Evolutionary conservation across 2,113 vertebrate species (phyloP).

Genomic region (Pampusana beccarii): DNA sequence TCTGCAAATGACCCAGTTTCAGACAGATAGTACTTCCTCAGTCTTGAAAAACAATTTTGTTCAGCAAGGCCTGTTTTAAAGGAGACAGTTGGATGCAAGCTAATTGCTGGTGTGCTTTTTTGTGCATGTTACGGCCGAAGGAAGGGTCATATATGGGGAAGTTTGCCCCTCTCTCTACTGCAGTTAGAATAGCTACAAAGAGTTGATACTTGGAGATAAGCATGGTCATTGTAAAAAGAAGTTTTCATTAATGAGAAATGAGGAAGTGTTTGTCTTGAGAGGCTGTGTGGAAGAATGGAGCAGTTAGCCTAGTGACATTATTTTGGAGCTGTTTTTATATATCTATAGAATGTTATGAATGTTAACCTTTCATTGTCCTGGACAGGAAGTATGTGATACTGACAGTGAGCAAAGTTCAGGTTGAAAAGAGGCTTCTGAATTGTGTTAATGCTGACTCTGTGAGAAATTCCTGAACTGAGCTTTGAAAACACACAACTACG

Average conservation of each 20-base stretch:
- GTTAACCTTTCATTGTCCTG: constrained; percentile 30
- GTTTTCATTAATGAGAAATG: not conserved
- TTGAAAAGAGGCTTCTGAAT: not conserved
- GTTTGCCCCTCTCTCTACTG: not conserved
- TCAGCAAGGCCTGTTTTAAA: not conserved
- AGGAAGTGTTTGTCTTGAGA: not conserved
- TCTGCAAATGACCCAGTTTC: not conserved
- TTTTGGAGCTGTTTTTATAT: not conserved
- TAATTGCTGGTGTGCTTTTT: not conserved
- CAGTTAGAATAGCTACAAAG: not conserved
- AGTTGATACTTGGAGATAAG: not conserved
- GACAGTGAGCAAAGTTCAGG: constrained; percentile 31
- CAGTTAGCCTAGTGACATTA: not conserved
- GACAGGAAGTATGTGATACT: not conserved
- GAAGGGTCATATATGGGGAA: not conserved
- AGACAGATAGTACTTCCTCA: not conserved
- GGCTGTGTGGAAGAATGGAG: not conserved
- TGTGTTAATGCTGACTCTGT: constrained; percentile 17
- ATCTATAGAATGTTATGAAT: not conserved
- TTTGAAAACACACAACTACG: not conserved
- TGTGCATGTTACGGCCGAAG: not conserved
- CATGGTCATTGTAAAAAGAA: not conserved
- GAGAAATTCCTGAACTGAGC: not conserved
- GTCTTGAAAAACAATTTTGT: not conserved
- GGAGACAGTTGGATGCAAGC: not conserved